Base-by-base conservation (phyloP, 2,888 invertebrate genomes). In the Embidobia sp. region DNA sequence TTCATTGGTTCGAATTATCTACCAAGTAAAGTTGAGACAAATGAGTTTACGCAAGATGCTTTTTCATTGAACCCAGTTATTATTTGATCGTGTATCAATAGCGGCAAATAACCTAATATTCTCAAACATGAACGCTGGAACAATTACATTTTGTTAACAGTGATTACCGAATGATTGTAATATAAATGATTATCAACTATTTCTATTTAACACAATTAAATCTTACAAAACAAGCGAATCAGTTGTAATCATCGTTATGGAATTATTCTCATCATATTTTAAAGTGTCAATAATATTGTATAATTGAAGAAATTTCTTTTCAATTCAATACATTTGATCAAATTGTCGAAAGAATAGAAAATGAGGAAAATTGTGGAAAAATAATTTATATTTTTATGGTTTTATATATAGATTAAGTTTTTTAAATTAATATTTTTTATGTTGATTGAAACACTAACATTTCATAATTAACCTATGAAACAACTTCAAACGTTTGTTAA, bases 1-100 rank as follows among this genome's bases (percentile, higher is more conserved):
- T 74, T 74, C 66, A 61, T 74, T 22, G 46, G 46, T 22, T 66
- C 35, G 49, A 66, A 73, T 66, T 51, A 33, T 51, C 51, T 61
- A 59, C 44, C 42, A 27, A 19, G 51, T 19, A 26, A 37, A 53
- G 16, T 19, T 27, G 31, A 59, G 51, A 74, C 73, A 59, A 73
- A 66, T 61, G 61, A 22, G 48, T 61, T 75, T 75, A 55, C 75
- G 75, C 63, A 75, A 75, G 75, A 69, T 69, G 31, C 29, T 67
- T 63, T 63, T 27, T 22, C 15, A 33, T 44, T 61, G 29, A 59
- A 57, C 44, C 37, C 33, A 27, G 29, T 44, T 27, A 66, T 59
- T 64, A 74, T 44, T 59, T 49, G 57, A 59, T 66, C 73, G 26
- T 42, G 22, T 55, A 46, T 55, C 55, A 37, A 26, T 29, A 22